Evolutionary conservation across 2,888 invertebrate species (phyloP).

Genomic region (Colletes collaris): DNA sequence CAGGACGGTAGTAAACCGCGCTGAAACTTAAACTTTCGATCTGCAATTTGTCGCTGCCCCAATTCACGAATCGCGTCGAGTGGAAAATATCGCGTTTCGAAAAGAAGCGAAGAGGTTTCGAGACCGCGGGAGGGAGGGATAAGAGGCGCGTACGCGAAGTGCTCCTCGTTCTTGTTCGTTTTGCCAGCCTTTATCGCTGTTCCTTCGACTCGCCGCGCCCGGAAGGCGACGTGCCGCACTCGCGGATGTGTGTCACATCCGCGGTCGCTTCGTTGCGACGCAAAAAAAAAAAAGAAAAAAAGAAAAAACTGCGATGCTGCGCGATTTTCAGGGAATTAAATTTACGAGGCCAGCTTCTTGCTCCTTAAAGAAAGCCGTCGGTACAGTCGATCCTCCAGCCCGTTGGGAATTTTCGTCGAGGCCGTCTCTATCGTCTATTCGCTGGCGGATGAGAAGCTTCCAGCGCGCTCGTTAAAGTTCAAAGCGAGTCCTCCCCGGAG

Average conservation of each 20-base stretch:
- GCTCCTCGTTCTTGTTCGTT: slow-evolving; percentile 32
- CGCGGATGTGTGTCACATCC: slow-evolving; percentile 28
- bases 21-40: slow-evolving; percentile 18
- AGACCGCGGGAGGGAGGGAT: slow-evolving; percentile 17
- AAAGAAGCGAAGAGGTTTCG: slow-evolving; percentile 31
- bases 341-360: slow-evolving; percentile 30
- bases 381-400: slow-evolving; percentile 26
- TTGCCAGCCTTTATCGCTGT: slow-evolving; percentile 3
- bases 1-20: background rate
- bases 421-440: slow-evolving; percentile 16
- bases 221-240: background rate
- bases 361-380: slow-evolving; percentile 12
- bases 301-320: background rate
- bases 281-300: slow-evolving; percentile 13
- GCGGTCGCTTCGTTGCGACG: background rate
- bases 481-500: slow-evolving; percentile 5
- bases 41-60: background rate
- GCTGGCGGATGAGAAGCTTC: slow-evolving; percentile 29
- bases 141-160: slow-evolving; percentile 19
- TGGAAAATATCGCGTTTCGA: slow-evolving; percentile 6
- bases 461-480: slow-evolving; percentile 47
- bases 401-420: background rate
- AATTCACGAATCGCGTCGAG: slow-evolving; percentile 14
- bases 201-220: slow-evolving; percentile 11
- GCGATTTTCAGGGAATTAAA: slow-evolving; percentile 53